A percentile compares a stretch with the other conserved stretches of the same genome.
Conservation (phyloP, 2,888 invertebrate genomes). For the Habroteleia sp. region DNA sequence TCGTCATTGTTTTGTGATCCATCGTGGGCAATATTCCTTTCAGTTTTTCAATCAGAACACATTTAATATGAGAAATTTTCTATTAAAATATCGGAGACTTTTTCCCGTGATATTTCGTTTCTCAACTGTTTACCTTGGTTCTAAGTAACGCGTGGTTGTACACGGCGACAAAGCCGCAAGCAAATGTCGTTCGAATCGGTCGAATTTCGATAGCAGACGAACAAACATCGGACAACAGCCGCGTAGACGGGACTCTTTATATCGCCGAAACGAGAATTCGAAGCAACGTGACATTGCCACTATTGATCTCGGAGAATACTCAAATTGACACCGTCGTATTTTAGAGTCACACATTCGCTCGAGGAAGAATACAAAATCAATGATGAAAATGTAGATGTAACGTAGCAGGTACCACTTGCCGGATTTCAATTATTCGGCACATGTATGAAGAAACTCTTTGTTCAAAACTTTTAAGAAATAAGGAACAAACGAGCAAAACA, state of each 20-base stretch:
- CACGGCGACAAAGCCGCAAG: slow-evolving; percentile 26
- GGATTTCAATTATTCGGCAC: not conserved
- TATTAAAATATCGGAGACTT: slow-evolving; percentile 18
- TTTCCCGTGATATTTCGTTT: not conserved
- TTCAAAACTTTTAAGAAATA: too few species aligned
- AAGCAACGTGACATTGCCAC: slow-evolving; percentile 64
- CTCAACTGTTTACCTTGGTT: slow-evolving; percentile 30
- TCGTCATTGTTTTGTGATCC: too few species aligned
- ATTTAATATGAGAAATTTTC: too few species aligned
- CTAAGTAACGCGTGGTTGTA: slow-evolving; percentile 22
- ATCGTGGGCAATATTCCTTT: too few species aligned
- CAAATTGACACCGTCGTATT: slow-evolving; percentile 40
- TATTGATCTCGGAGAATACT: slow-evolving; percentile 62
- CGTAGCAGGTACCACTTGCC: not conserved
- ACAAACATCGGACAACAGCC: slow-evolving; percentile 57
- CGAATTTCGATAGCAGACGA: slow-evolving; percentile 39
- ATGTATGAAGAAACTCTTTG: too few species aligned
- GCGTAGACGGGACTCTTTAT: slow-evolving; percentile 52
- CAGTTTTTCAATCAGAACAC: too few species aligned
- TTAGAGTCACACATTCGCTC: slow-evolving; percentile 12
- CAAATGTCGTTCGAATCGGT: slow-evolving; percentile 24
- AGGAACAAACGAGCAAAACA: too few species aligned
- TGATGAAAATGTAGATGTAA: too few species aligned
- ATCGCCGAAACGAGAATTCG: slow-evolving; percentile 46
- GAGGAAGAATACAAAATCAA: slow-evolving; percentile 3